Evolutionary conservation across 2,888 invertebrate species (phyloP), one percentile per base, ranked within the genome.

Genomic region (Corbicula japonica): DNA sequence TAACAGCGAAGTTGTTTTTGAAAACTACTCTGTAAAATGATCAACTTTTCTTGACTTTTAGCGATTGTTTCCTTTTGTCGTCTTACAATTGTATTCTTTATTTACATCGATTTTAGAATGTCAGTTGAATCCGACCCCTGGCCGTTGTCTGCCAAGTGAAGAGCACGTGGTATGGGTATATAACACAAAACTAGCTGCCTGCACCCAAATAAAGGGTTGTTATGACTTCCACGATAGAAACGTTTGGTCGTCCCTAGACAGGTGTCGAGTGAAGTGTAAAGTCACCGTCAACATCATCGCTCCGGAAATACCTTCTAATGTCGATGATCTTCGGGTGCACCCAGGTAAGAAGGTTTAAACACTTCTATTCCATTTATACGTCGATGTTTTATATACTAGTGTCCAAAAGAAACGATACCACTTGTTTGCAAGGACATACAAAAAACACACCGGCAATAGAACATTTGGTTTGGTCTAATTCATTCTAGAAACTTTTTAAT

Each of bases 151-250:
- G 32, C 70, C 76, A 6, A 73, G 65, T 30, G 76, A 80, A 26
- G 60, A 70, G 48, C 63, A 60, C 12, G 54, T 60, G 0, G 61
- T 76, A 1, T 80, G 80, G 80, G 60, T 69, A 28, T 80, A 76
- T 38, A 80, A 80, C 61, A 76, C 69, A 2, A 80, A 80, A 38
- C 69, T 80, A 10, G 70, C 60, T 21, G 65, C 68, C 8, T 80
- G 80, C 46, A 62, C 63, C 15, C 72, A 65, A 30, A 50, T 73
- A 21, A 63, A 63, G 0, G 80, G 80, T 21, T 80, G 80, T 56
- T 80, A 76, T 32, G 80, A 80, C 28, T 76, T 73, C 60, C 80
- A 80, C 35, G 80, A 80, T 34, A 32, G 80, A 35, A 80, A 80
- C 32, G 80, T 80, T 15, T 80, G 80, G 80, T 35, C 76, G 5